A percentile compares a stretch with the other conserved stretches of the same genome.
Conservation (phyloP, 2,113 vertebrate species). For the Vulpes ferrilata region DNA sequence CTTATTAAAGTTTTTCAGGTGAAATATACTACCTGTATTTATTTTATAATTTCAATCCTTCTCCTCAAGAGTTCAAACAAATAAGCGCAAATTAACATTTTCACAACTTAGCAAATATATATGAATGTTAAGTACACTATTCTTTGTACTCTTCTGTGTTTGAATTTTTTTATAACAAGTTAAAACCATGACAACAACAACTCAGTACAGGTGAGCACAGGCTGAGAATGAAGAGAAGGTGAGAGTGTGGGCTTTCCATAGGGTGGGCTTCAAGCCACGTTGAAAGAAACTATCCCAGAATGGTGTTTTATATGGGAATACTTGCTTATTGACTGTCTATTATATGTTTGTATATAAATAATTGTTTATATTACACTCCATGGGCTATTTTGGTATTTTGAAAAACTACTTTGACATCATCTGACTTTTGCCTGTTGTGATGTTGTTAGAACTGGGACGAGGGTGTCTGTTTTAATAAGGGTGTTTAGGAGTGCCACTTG, state of each 20-base stretch:
- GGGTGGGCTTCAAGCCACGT: fast-evolving
- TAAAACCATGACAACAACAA: neutral
- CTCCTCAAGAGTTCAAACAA: neutral
- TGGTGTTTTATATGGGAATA: neutral
- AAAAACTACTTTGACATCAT: neutral
- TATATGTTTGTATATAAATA: neutral
- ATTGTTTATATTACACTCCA: neutral
- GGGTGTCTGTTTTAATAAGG: neutral
- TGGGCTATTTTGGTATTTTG: neutral
- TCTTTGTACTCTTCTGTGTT: neutral
- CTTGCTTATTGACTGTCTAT: neutral
- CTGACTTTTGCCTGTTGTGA: neutral
- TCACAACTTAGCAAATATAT: neutral
- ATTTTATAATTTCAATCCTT: neutral
- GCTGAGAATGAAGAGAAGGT: neutral
- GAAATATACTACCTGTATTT: neutral
- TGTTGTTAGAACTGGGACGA: neutral
- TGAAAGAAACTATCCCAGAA: neutral
- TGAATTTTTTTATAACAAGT: neutral
- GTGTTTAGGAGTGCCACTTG: neutral
- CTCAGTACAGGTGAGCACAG: neutral
- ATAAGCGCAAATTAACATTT: neutral
- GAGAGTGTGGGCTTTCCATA: fast-evolving
- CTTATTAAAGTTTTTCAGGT: neutral
- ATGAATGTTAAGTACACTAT: neutral